A percentile compares a stretch with the other conserved stretches of the same genome.
Evolutionary conservation across 2,888 invertebrate species (phyloP).

Genomic region (Cryptus armator): DNA sequence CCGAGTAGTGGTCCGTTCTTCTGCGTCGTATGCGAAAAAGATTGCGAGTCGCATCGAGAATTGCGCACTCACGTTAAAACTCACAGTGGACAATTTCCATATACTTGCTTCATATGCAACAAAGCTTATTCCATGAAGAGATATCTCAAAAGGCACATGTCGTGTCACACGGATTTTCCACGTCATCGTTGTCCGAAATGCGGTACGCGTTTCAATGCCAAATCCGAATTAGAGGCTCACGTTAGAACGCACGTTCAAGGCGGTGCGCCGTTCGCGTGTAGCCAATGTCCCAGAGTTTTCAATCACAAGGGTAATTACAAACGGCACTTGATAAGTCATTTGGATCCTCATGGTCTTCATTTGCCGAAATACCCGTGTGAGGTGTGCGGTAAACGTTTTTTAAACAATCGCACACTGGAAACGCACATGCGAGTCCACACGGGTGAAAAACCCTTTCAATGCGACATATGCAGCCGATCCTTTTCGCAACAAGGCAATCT

Average conservation of each 20-base stretch:
- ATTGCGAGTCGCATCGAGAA: conserved; percentile 86
- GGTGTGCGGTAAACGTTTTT: conserved; percentile 87
- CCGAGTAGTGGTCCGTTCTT: conserved; percentile 85
- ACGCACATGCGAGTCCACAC: conserved; percentile 88
- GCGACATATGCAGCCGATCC: conserved; percentile 86
- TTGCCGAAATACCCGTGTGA: conserved; percentile 87
- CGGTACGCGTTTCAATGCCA: conserved; percentile 78
- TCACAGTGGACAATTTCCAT: conserved; percentile 87
- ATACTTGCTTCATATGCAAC: conserved; percentile 84
- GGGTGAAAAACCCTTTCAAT: conserved; percentile 87
- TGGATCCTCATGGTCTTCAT: conserved; percentile 79
- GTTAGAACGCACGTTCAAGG: conserved; percentile 74
- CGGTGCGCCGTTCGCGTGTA: conserved; percentile 79
- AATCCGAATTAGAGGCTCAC: conserved; percentile 80
- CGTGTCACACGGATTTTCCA: conserved; percentile 82
- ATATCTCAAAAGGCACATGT: conserved; percentile 83
- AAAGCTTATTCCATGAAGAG: conserved; percentile 81
- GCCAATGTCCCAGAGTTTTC: conserved; percentile 80
- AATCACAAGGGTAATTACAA: conserved; percentile 83
- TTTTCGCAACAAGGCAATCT: conserved; percentile 85
- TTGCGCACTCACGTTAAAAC: conserved; percentile 87
- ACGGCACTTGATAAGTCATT: conserved; percentile 81
- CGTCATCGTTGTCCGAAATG: conserved; percentile 82
- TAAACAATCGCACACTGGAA: conserved; percentile 87
- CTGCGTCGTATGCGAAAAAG: conserved; percentile 88